These are phyloP conservation scores for Sebastes iracundus DNA, from an alignment of 2,797 vertebrate genomes.

Conservation along the genomic window DNA sequence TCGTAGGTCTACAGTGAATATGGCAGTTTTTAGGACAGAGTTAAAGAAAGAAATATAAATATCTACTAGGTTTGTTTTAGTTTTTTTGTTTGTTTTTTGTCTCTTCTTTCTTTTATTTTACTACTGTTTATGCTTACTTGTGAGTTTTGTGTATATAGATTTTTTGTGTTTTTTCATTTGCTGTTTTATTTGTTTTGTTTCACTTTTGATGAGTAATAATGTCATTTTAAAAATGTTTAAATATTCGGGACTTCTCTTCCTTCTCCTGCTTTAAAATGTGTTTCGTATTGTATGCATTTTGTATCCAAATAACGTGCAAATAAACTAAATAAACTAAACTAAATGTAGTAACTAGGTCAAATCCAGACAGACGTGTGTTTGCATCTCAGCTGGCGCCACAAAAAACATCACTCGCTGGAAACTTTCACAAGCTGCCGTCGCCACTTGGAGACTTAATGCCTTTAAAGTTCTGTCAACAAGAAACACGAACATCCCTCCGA, in stretches of 20 bases:
- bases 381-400: neutral
- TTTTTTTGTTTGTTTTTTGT: too few species aligned
- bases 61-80: too few species aligned
- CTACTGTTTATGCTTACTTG: too few species aligned
- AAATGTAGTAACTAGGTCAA: slow-evolving; percentile 36
- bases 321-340: neutral
- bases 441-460: slow-evolving; percentile 6
- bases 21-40: too few species aligned
- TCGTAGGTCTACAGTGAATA: too few species aligned
- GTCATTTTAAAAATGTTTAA: neutral
- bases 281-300: neutral
- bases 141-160: too few species aligned
- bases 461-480: slow-evolving; percentile 31
- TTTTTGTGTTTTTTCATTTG: too few species aligned
- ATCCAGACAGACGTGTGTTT: slow-evolving; percentile 24
- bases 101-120: too few species aligned
- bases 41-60: too few species aligned
- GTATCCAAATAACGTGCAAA: neutral
- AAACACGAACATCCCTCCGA: neutral
- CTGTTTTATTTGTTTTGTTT: neutral
- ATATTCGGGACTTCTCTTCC: neutral
- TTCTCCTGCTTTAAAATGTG: too few species aligned
- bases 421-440: neutral
- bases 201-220: too few species aligned
- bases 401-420: slow-evolving; percentile 30